Conservation (phyloP, 2,888 invertebrate species). For the Microdon myrmicae region DNA sequence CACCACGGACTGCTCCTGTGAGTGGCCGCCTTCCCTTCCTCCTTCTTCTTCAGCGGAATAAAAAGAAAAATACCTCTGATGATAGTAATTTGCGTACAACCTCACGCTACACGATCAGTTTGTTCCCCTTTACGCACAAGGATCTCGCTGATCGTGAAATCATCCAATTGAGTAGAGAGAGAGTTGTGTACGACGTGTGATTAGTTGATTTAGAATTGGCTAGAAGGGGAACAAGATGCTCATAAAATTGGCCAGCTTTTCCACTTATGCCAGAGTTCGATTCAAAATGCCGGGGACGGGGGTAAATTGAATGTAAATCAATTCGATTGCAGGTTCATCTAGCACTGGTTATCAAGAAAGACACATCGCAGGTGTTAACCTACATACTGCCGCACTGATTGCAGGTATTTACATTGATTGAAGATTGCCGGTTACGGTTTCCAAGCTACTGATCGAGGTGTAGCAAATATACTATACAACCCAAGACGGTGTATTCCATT, state of each 20-base stretch:
- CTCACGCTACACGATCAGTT: conserved; percentile 30
- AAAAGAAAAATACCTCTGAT: conserved; percentile 24
- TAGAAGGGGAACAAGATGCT: conserved; percentile 28
- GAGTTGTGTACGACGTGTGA: conserved; percentile 34
- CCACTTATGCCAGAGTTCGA: conserved; percentile 1
- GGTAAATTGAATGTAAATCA: conserved; percentile 39
- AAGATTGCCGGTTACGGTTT: conserved; percentile 19
- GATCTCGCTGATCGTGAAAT: conserved; percentile 30
- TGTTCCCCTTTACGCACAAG: conserved; percentile 19
- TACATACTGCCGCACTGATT: conserved; percentile 22
- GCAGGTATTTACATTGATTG: conserved; percentile 17
- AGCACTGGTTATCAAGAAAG: not conserved
- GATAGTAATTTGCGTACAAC: conserved; percentile 50
- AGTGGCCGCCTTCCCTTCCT: conserved; percentile 24
- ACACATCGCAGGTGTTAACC: conserved; percentile 42
- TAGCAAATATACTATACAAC: too few species aligned
- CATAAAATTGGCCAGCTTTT: conserved; percentile 11
- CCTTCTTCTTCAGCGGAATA: conserved; percentile 25
- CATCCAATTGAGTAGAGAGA: conserved; percentile 39
- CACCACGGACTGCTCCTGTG: conserved; percentile 17
- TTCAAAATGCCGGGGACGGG: too few species aligned
- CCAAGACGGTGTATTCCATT: too few species aligned
- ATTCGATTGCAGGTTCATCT: conserved; percentile 26
- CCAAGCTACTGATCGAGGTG: too few species aligned
- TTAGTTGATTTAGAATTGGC: conserved; percentile 38